Percentiles rank a stretch among this genome's conserved stretches.
Conservation (phyloP, 2,888 invertebrate genomes). For the Galerucella calmariensis region DNA sequence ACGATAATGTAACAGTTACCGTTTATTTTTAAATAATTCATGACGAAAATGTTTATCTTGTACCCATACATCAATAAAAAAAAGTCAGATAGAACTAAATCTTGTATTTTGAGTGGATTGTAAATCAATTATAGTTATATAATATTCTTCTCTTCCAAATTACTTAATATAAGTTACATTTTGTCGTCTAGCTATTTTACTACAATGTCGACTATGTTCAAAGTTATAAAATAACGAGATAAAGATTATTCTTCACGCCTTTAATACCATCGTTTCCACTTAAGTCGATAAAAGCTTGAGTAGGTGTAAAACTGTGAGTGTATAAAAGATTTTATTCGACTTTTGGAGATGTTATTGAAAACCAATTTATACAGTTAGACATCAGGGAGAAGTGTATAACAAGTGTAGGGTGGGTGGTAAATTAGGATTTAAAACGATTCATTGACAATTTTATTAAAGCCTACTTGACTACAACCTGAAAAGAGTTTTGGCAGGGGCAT, state of each 20-base stretch:
- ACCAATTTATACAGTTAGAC: not conserved
- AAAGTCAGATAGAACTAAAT: too few species aligned
- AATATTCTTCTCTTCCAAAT: too few species aligned
- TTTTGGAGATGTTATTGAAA: not conserved
- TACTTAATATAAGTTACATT: too few species aligned
- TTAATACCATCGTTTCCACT: not conserved
- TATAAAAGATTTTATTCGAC: not conserved
- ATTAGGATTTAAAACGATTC: not conserved
- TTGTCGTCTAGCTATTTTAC: too few species aligned
- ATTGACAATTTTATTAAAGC: too few species aligned
- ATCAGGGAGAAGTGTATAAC: not conserved
- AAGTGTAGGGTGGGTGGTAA: not conserved
- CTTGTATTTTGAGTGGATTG: too few species aligned
- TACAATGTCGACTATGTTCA: not conserved
- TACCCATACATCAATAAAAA: too few species aligned
- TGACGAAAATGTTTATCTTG: too few species aligned
- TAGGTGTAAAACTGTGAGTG: conserved; percentile 3
- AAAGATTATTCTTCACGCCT: not conserved
- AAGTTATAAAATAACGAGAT: not conserved
- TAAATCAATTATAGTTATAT: too few species aligned
- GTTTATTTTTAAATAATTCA: too few species aligned
- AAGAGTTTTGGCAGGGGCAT: too few species aligned
- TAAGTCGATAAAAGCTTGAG: not conserved
- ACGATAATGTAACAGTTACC: not conserved
- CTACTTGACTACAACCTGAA: too few species aligned